Conservation (phyloP, 2,113 vertebrate species). For the Cochlearius cochlearius region DNA sequence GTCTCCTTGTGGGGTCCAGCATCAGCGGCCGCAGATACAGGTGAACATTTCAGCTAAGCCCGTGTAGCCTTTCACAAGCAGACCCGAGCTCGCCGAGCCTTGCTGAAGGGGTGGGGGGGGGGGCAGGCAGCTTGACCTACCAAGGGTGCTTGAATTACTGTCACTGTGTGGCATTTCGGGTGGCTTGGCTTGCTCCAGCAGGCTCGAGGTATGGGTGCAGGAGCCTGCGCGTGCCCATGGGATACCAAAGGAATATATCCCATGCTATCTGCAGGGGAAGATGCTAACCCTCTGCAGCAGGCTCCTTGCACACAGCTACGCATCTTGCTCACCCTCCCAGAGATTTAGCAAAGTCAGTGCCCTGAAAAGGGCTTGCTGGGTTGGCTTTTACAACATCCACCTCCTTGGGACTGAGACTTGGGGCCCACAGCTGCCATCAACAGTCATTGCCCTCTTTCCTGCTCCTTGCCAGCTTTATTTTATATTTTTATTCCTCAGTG, state of each 20-base stretch:
- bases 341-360: background rate
- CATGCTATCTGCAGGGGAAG: background rate
- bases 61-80: background rate
- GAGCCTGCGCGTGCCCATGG: background rate
- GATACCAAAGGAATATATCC: background rate
- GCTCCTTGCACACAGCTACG: background rate
- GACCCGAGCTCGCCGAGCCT: accelerated
- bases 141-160: background rate
- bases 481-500: background rate
- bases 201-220: background rate
- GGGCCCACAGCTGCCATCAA: background rate
- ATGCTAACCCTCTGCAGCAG: background rate
- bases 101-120: background rate
- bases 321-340: background rate
- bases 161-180: accelerated
- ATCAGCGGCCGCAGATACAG: background rate
- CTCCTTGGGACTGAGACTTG: background rate
- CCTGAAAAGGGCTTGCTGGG: background rate
- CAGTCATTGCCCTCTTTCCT: background rate
- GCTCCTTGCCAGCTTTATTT: background rate
- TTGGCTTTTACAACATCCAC: background rate
- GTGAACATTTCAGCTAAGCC: background rate
- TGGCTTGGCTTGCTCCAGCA: background rate
- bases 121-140: background rate
- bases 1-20: no score